A percentile compares a stretch with the other conserved stretches of the same genome.
Conservation (phyloP, 2,888 invertebrate species). For the Mechanitis messenoides region DNA sequence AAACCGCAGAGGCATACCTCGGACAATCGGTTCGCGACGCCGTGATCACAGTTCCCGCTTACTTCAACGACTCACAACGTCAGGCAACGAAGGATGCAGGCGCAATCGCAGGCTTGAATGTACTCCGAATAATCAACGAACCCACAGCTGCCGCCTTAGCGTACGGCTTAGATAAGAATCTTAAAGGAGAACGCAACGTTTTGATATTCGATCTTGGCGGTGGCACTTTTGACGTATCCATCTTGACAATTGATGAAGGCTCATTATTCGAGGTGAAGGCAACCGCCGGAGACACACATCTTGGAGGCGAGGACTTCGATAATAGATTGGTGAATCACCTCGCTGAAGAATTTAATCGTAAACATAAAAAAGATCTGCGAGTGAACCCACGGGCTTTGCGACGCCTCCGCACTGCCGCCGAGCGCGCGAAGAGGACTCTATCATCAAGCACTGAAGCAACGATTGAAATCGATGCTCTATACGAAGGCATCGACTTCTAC, state of each 20-base stretch:
- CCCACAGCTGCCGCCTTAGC: constrained; percentile 82
- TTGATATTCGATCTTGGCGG: constrained; percentile 85
- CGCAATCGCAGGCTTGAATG: constrained; percentile 88
- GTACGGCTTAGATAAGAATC: constrained; percentile 79
- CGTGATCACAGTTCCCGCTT: constrained; percentile 85
- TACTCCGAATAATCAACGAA: constrained; percentile 87
- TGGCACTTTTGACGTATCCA: constrained; percentile 88
- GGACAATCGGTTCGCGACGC: constrained; percentile 79
- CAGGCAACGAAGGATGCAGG: constrained; percentile 93
- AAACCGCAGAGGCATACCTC: constrained; percentile 80
- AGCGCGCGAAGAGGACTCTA: constrained; percentile 82
- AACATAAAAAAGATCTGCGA: constrained; percentile 78
- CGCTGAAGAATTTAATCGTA: constrained; percentile 79
- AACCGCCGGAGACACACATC: constrained; percentile 86
- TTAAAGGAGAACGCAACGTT: constrained; percentile 79
- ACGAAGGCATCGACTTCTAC: constrained; percentile 80
- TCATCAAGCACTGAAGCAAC: constrained; percentile 82
- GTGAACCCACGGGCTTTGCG: constrained; percentile 78
- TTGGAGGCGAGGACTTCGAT: constrained; percentile 81
- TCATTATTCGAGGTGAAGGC: constrained; percentile 83
- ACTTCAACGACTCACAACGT: constrained; percentile 83
- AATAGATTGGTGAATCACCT: constrained; percentile 78
- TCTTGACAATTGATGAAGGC: constrained; percentile 85
- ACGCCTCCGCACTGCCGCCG: constrained; percentile 81
- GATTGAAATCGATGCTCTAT: constrained; percentile 81